Conservation (phyloP, 2,113 vertebrate genomes). For the Muntiacus muntjak region DNA sequence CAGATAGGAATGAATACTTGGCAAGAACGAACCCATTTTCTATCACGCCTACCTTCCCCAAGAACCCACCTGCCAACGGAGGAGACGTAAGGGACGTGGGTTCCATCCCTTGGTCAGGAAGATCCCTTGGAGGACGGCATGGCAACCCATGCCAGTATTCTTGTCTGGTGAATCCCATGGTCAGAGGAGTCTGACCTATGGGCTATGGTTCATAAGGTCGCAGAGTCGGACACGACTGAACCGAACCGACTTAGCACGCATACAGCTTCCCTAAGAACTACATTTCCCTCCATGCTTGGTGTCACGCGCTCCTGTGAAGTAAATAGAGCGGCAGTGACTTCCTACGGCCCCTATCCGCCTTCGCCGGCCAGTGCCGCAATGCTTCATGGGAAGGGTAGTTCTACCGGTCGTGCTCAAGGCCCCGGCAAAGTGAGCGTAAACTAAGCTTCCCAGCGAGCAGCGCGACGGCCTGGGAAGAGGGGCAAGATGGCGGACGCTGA, state of each 20-base stretch:
- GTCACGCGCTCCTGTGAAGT: background rate
- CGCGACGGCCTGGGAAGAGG: background rate
- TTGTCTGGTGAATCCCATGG: background rate
- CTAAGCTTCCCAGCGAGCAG: slow-evolving; percentile 58
- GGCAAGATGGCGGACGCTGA: slow-evolving; percentile 34
- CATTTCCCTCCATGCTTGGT: background rate
- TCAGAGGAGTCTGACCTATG: background rate
- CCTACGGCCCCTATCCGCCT: background rate
- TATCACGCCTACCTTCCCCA: background rate
- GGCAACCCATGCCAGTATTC: background rate
- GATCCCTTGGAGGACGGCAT: background rate
- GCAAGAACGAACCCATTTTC: background rate
- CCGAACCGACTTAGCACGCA: background rate
- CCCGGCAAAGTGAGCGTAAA: background rate
- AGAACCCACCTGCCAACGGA: background rate
- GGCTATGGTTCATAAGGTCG: background rate
- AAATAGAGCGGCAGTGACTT: background rate
- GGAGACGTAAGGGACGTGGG: background rate
- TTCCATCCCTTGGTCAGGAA: background rate
- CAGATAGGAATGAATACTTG: background rate
- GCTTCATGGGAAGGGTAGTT: slow-evolving; percentile 46
- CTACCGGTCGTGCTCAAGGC: fast-evolving
- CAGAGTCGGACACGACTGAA: background rate
- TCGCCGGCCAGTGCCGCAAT: background rate
- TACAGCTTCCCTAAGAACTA: background rate